Conservation (phyloP, 2,113 vertebrate genomes). For the Tetraodon nigroviridis region DNA sequence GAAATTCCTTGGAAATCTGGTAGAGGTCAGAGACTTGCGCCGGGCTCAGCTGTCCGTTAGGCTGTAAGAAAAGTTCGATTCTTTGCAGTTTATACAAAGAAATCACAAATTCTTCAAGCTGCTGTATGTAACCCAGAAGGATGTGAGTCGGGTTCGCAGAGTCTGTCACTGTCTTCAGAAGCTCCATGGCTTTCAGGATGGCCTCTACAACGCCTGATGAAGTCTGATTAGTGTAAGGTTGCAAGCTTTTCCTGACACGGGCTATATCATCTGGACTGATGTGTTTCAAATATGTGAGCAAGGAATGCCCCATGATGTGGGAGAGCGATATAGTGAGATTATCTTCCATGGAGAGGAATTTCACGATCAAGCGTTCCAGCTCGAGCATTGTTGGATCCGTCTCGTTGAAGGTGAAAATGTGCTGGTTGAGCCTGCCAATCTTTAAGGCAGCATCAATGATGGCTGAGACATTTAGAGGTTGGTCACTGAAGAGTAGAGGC, state of each 20-base stretch:
- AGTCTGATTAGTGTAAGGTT: conserved; percentile 60
- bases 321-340: conserved; percentile 57
- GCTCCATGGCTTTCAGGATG: conserved; percentile 54
- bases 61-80: conserved; percentile 26
- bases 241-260: conserved; percentile 38
- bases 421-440: conserved; percentile 49
- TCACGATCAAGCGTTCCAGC: conserved; percentile 48
- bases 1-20: conserved; percentile 32
- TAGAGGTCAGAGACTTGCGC: conserved; percentile 42
- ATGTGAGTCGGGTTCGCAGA: conserved; percentile 39
- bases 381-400: conserved; percentile 48
- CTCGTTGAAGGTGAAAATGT: conserved; percentile 53
- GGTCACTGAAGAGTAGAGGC: conserved; percentile 35
- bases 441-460: conserved; percentile 37
- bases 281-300: conserved; percentile 55
- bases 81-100: conserved; percentile 35
- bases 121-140: conserved; percentile 52
- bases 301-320: conserved; percentile 48
- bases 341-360: conserved; percentile 54
- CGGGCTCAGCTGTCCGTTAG: conserved; percentile 30
- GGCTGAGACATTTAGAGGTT: conserved; percentile 34
- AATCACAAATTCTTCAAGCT: conserved; percentile 56
- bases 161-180: conserved; percentile 45
- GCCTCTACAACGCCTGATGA: conserved; percentile 48
- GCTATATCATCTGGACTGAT: conserved; percentile 41